phyloP scores from a whole-genome alignment of 2,113 vertebrate genomes.

The Damaliscus lunatus region DNA sequence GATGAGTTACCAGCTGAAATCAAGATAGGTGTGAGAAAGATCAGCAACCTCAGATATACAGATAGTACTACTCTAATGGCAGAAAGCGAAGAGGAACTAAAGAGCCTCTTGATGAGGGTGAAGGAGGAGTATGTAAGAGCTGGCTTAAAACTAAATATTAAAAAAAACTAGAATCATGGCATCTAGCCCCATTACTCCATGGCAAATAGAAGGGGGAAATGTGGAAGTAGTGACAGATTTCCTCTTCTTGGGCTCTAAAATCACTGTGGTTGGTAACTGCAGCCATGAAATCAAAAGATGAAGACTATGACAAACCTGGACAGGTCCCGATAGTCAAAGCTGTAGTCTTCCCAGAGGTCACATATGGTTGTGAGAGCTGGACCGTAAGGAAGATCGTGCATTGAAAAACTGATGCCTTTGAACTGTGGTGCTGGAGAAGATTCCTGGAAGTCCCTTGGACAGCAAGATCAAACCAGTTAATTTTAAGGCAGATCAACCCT shows the following conservation, averaged over 20 bases:
- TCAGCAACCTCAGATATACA: neutral
- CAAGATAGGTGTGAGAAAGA: neutral
- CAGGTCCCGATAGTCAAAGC: neutral
- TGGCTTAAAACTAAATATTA: neutral
- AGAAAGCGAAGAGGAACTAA: neutral
- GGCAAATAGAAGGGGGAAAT: neutral
- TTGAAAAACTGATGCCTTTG: rapidly evolving
- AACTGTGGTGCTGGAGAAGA: neutral
- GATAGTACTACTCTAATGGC: neutral
- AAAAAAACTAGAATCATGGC: neutral
- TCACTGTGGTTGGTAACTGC: neutral
- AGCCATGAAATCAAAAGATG: neutral
- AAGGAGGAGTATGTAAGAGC: neutral
- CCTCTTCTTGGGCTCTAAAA: neutral
- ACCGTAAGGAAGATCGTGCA: neutral
- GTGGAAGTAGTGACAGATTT: neutral
- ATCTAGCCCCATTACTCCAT: neutral
- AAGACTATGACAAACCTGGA: neutral
- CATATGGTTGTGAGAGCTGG: neutral
- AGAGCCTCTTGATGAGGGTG: neutral
- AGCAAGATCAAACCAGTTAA: neutral
- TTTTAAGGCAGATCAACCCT: neutral
- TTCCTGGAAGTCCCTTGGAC: neutral
- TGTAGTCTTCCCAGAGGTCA: neutral
- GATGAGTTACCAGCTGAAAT: neutral